phyloP scores from a whole-genome alignment of 2,113 vertebrate genomes.

The Globicephala melas region DNA sequence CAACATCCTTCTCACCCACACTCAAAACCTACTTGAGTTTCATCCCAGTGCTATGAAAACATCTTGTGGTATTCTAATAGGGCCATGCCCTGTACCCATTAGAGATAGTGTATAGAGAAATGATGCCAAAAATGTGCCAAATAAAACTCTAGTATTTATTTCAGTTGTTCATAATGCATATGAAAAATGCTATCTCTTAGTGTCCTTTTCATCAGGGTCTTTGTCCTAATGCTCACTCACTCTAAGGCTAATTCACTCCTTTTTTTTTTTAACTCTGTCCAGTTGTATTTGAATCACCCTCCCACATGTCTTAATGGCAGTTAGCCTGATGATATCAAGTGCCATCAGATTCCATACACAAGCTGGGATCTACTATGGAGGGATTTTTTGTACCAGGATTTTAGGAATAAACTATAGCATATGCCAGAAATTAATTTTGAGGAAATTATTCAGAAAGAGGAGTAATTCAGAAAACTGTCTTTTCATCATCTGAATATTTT shows the following conservation, averaged over 20 bases:
- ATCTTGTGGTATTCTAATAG: slow-evolving; percentile 54
- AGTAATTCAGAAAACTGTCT: neutral
- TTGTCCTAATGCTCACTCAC: neutral
- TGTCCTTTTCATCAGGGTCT: slow-evolving; percentile 23
- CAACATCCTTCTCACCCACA: slow-evolving; percentile 54
- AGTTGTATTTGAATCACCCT: neutral
- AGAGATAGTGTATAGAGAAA: slow-evolving; percentile 47
- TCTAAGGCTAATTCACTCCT: neutral
- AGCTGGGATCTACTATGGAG: neutral
- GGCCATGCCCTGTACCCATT: slow-evolving; percentile 63
- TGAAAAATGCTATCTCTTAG: slow-evolving; percentile 25
- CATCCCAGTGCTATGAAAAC: slow-evolving; percentile 37
- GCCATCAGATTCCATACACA: neutral
- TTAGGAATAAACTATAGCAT: neutral
- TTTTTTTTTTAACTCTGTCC: neutral
- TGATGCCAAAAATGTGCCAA: slow-evolving; percentile 65
- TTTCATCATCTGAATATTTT: neutral
- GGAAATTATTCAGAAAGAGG: neutral
- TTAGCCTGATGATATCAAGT: neutral
- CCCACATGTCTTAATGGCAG: neutral
- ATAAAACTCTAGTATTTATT: slow-evolving; percentile 56
- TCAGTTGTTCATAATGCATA: slow-evolving; percentile 39
- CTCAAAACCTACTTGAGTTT: slow-evolving; percentile 60
- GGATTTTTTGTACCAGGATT: neutral
- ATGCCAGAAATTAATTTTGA: neutral